Conservation (phyloP, 2,113 vertebrate species). For the Chaenogobius annularis region DNA sequence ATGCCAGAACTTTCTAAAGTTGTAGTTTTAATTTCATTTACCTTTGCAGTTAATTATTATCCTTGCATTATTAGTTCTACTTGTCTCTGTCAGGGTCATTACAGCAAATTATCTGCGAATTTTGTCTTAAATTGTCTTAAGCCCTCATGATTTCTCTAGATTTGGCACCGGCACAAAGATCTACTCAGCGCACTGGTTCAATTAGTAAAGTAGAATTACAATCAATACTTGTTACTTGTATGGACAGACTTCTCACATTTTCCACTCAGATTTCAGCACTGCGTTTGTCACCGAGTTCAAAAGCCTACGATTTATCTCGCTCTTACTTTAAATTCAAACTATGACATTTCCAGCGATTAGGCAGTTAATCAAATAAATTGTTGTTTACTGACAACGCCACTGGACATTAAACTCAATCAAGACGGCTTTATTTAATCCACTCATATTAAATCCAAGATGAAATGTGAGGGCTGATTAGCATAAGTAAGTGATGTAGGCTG, state of each 20-base stretch:
- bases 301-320: slow-evolving; percentile 35
- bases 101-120: neutral
- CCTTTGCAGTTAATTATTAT: no score
- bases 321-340: slow-evolving; percentile 57
- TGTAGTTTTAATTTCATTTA: no score
- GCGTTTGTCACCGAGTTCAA: slow-evolving; percentile 15
- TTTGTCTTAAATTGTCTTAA: neutral
- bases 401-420: slow-evolving; percentile 57
- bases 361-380: slow-evolving; percentile 57
- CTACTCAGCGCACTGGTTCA: no score
- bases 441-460: slow-evolving; percentile 51
- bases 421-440: slow-evolving; percentile 44
- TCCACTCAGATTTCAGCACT: neutral
- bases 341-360: slow-evolving; percentile 61
- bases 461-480: slow-evolving; percentile 34
- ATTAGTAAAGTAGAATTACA: neutral
- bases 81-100: no score
- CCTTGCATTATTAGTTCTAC: no score
- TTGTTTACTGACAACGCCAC: slow-evolving; percentile 61
- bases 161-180: no score
- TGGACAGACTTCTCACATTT: neutral
- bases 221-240: neutral
- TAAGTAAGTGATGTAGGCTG: slow-evolving; percentile 4
- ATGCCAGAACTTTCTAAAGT: no score
- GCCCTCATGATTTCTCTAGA: no score